These are phyloP conservation scores for Chaitophorus viminalis DNA, from an alignment of 2,888 invertebrate species.

Conservation along the genomic window DNA sequence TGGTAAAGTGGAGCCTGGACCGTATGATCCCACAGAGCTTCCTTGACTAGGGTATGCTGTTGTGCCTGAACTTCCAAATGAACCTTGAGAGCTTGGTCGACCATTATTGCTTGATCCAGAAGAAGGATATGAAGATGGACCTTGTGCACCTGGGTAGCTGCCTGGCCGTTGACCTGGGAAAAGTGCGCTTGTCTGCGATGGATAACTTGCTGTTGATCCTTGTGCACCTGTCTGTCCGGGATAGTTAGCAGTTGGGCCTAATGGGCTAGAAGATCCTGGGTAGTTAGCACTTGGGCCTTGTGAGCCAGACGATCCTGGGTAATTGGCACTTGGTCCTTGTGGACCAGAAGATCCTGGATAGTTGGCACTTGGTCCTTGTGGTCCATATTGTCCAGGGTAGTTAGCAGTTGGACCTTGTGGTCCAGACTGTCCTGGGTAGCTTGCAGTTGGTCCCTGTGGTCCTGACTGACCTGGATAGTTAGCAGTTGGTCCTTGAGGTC, in stretches of 20 bases:
- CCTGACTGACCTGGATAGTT: slow-evolving; percentile 64
- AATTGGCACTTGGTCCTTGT: slow-evolving; percentile 64
- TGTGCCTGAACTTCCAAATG: slow-evolving; percentile 63
- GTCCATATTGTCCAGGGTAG: slow-evolving; percentile 63
- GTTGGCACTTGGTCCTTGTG: slow-evolving; percentile 67
- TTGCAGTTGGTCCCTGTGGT: slow-evolving; percentile 62
- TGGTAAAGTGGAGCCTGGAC: slow-evolving; percentile 62
- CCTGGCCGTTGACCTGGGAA: slow-evolving; percentile 65
- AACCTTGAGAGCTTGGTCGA: slow-evolving; percentile 66
- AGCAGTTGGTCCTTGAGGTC: slow-evolving; percentile 62
- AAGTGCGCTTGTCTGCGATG: slow-evolving; percentile 65
- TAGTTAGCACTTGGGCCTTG: slow-evolving; percentile 63
- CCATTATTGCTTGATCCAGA: slow-evolving; percentile 61
- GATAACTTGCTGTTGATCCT: slow-evolving; percentile 66
- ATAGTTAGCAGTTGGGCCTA: slow-evolving; percentile 62
- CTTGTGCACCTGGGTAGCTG: slow-evolving; percentile 65
- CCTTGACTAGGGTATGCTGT: slow-evolving; percentile 31
- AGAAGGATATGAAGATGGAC: slow-evolving; percentile 64
- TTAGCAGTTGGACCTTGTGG: slow-evolving; percentile 63
- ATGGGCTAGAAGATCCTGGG: slow-evolving; percentile 62
- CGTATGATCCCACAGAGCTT: slow-evolving; percentile 64
- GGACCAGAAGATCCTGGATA: slow-evolving; percentile 65
- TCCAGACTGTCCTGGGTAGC: slow-evolving; percentile 63
- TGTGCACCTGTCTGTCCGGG: slow-evolving; percentile 64
- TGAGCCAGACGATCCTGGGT: slow-evolving; percentile 64